A percentile compares a stretch with the other conserved stretches of the same genome.
Evolutionary conservation across 2,888 invertebrate species (phyloP).

Genomic region (Iphiclides podalirius): DNA sequence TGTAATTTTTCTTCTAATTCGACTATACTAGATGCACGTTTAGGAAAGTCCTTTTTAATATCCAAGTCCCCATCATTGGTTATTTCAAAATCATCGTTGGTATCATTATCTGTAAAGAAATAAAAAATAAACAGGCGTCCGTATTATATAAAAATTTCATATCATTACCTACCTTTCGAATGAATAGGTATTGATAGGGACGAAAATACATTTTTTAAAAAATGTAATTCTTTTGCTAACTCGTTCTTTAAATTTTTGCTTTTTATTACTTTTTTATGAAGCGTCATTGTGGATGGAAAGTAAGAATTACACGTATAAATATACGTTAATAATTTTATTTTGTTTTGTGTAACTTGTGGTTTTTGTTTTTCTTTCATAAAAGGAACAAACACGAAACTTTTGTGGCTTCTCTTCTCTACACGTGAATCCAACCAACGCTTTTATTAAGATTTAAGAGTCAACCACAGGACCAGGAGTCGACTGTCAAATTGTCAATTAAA

Average conservation of each 20-base stretch:
- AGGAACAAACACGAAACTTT: no score
- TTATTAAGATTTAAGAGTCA: no score
- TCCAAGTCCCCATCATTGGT: constrained; percentile 43
- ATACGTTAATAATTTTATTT: no score
- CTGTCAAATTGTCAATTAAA: no score
- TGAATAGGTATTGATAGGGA: constrained; percentile 74
- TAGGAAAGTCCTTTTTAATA: constrained; percentile 49
- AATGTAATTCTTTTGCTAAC: constrained; percentile 77
- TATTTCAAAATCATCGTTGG: constrained; percentile 58
- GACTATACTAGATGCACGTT: constrained; percentile 81
- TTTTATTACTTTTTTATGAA: constrained; percentile 33
- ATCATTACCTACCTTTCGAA: constrained; percentile 53
- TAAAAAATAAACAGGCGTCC: constrained; percentile 12
- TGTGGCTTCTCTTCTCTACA: no score
- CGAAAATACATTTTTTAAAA: constrained; percentile 80
- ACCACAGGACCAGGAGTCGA: no score
- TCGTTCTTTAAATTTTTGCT: constrained; percentile 58
- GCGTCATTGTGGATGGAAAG: constrained; percentile 24
- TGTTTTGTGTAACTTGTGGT: no score
- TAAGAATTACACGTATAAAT: no score
- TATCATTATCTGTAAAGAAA: constrained; percentile 54
- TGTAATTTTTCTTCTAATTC: constrained; percentile 83
- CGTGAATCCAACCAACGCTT: no score
- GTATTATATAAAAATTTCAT: not conserved
- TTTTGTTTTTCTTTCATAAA: no score